Base-by-base conservation (phyloP, 1,140 invertebrate species). In the Elymnias hypermnestra region DNA sequence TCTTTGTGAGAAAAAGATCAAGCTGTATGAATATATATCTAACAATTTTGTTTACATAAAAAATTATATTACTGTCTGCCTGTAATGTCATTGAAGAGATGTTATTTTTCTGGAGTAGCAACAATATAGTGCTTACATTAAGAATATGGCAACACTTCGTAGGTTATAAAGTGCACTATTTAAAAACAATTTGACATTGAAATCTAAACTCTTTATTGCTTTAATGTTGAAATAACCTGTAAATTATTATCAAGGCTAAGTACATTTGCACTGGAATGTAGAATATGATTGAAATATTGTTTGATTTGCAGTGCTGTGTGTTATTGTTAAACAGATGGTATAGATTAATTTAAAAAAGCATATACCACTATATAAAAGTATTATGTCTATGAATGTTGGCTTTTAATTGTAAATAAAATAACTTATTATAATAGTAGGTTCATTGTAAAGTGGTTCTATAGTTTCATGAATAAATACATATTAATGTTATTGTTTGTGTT, bases 381-480 rank as follows among this genome's bases (percentile, higher is more conserved):
- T 56, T 48, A 50, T 51, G 21, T 46, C 52, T 43, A 26, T 65
- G 48, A 57, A 59, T 57, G 38, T 51, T 57, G 49, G 44, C 47
- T 57, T 56, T 51, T 45, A 46, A 64, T 62, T 75, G 72, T 75
- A 76, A 56, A 75, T 71, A 75, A 68, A 63, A 15, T 36, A 36
- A 36, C 9, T 50, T 65, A 56, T 58, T 23, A 46, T 70, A 62
- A 69, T 60, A 69, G 62, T 73, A 78, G 71, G 63, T 63, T 63
- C 60, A 68, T 63, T 77, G 57, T 70, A 71, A 63, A 72, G 72
- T 72, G 66, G 65, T 33, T 33, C 29, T 33, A 33, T 33, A 33
- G 29, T 73, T 77, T 72, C 64, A 69, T 72, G 62, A 76, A 81
- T 58, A 73, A 82, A 82, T 12, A 6, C 5, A 77, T 74, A 72